phyloP scores from a whole-genome alignment of 2,888 invertebrate genomes.

The Pemphredon lugubris region DNA sequence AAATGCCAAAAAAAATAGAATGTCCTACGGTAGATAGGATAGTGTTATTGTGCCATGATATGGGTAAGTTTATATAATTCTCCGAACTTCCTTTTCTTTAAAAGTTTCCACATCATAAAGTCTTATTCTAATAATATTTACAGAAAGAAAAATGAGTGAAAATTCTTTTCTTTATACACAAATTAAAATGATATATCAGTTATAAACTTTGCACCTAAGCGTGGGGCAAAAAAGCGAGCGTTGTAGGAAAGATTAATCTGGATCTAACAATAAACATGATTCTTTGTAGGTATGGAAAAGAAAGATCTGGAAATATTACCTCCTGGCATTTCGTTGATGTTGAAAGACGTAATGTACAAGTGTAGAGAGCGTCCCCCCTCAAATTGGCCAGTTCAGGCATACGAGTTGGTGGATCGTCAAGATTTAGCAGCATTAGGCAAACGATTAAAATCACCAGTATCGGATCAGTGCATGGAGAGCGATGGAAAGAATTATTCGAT shows the following conservation, averaged over 20 bases:
- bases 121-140: too few relatives aligned
- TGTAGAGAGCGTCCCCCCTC: conserved; percentile 88
- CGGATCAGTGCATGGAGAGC: conserved; percentile 52
- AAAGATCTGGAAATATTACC: conserved; percentile 88
- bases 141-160: too few relatives aligned
- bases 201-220: too few relatives aligned
- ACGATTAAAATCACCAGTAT: conserved; percentile 60
- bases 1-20: conserved; percentile 66
- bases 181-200: too few relatives aligned
- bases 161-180: too few relatives aligned
- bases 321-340: conserved; percentile 86
- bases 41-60: conserved; percentile 83
- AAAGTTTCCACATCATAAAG: neutral
- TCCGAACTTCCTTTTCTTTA: neutral
- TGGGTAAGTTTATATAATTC: conserved; percentile 73
- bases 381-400: conserved; percentile 88
- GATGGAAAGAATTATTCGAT: conserved; percentile 66
- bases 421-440: conserved; percentile 85
- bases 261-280: too few relatives aligned
- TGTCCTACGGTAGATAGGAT: conserved; percentile 79
- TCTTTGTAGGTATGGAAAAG: conserved; percentile 86
- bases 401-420: conserved; percentile 87
- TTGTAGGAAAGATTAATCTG: too few relatives aligned
- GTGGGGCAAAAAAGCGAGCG: too few relatives aligned
- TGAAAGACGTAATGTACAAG: conserved; percentile 87